Base-by-base conservation (phyloP, 2,888 invertebrate genomes). In the Drosophila limbata region DNA sequence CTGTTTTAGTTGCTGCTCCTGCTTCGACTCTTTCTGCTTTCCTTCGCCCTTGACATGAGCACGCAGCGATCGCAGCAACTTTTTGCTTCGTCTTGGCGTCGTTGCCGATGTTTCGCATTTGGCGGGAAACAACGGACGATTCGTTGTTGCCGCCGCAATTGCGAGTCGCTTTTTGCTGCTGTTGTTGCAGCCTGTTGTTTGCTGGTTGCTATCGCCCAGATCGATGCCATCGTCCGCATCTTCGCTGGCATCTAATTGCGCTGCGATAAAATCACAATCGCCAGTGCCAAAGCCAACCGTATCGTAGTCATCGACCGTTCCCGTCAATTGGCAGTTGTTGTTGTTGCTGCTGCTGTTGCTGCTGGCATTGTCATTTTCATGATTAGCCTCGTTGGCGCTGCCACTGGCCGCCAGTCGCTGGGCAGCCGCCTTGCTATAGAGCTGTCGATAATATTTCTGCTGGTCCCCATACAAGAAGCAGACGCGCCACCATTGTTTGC, bases 401-500 rank as follows among this genome's bases (percentile, higher is more conserved):
- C 65, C 78, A 61, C 75, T 71, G 73, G 69, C 42, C 82, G 93
- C 92, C 92, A 94, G 94, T 80, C 94, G 92, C 83, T 93, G 94
- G 15, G 92, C 92, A 69, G 93, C 93, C 65, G 93, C 93, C 77
- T 93, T 93, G 73, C 96, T 96, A 92, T 97, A 97, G 70, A 96
- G 93, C 90, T 96, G 96, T 87, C 96, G 93, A 93, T 97, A 97
- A 93, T 96, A 96, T 90, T 96, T 96, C 90, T 96, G 96, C 90
- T 96, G 96, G 92, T 96, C 96, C 53, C 96, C 97, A 91, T 96
- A 95, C 94, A 97, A 95, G 95, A 96, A 96, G 90, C 97, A 97
- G 70, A 96, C 96, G 92, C 96, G 96, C 97, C 97, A 97, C 97
- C 97, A 97, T 94, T 96, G 96, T 92, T 96, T 96, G 93, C 96